Evolutionary conservation across 2,113 vertebrate species (phyloP).

Genomic region (Cyphomyrus discorhynchus): DNA sequence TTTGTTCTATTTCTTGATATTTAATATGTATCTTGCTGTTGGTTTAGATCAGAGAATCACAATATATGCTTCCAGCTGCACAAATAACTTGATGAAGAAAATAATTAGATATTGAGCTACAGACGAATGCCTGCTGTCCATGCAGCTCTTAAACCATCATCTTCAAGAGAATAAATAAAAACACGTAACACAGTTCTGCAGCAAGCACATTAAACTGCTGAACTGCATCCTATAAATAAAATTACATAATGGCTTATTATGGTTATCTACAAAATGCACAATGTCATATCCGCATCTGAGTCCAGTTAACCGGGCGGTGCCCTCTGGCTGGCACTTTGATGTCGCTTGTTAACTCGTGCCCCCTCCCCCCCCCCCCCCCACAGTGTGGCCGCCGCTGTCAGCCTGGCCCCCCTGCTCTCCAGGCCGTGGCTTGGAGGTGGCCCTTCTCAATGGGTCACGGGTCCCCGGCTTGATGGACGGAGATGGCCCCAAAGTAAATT

Average conservation of each 20-base stretch:
- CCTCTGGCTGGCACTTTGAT: neutral
- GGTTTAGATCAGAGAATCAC: neutral
- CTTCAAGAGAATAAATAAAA: neutral
- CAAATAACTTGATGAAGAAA: neutral
- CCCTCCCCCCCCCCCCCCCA: no score
- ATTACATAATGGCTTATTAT: neutral
- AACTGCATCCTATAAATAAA: constrained; percentile 9
- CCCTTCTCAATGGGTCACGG: neutral
- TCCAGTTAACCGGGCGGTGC: neutral
- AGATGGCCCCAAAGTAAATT: neutral
- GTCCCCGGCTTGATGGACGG: neutral
- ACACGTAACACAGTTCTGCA: neutral
- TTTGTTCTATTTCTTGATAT: neutral
- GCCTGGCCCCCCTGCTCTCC: neutral
- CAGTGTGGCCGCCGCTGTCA: neutral
- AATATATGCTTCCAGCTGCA: neutral
- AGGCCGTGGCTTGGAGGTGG: neutral
- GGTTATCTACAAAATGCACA: neutral
- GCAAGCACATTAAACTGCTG: no score
- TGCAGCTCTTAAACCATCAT: neutral
- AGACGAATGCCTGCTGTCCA: neutral
- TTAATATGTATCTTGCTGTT: neutral
- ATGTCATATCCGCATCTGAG: neutral
- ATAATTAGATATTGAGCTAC: neutral
- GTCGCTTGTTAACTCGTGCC: neutral